Evolutionary conservation across 2,797 vertebrate genomes (phyloP).

Genomic region (Hybognathus amarus): DNA sequence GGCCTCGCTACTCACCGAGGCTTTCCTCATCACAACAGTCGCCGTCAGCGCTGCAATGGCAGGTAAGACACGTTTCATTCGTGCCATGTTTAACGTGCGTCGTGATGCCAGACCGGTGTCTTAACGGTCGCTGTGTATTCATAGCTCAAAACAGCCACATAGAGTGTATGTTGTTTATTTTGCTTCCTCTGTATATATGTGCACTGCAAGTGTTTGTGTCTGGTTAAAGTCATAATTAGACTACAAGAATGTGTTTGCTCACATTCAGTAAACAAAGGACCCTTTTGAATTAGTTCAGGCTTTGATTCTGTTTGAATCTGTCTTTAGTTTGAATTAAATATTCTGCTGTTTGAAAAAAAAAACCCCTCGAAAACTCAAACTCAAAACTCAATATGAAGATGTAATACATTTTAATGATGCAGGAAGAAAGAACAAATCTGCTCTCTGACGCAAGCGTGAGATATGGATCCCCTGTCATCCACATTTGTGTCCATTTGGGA

Average conservation of each 20-base stretch:
- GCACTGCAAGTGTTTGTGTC: background rate
- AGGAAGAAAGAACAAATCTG: conserved; percentile 37
- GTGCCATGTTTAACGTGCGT: background rate
- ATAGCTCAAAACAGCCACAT: background rate
- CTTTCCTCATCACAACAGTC: conserved; percentile 67
- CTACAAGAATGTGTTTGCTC: background rate
- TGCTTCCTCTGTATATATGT: background rate
- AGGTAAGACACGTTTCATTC: conserved; percentile 24
- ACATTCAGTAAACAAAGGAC: background rate
- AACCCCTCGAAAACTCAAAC: too few relatives aligned
- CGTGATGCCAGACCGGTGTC: background rate
- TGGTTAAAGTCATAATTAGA: background rate
- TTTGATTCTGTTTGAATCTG: conserved; percentile 6
- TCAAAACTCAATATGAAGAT: conserved; percentile 6
- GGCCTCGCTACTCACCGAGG: conserved; percentile 67
- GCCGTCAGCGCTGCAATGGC: conserved; percentile 61
- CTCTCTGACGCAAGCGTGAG: conserved; percentile 52
- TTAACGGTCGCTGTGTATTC: background rate
- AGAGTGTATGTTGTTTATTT: background rate
- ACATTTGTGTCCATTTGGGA: conserved; percentile 23
- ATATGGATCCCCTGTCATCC: conserved; percentile 45
- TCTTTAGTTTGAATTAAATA: background rate
- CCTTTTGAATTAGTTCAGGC: background rate
- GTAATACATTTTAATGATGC: background rate
- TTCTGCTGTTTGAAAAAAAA: background rate